Evolutionary conservation across 1,140 invertebrate species (phyloP).

Genomic region (Chrysomallon squamiferum): DNA sequence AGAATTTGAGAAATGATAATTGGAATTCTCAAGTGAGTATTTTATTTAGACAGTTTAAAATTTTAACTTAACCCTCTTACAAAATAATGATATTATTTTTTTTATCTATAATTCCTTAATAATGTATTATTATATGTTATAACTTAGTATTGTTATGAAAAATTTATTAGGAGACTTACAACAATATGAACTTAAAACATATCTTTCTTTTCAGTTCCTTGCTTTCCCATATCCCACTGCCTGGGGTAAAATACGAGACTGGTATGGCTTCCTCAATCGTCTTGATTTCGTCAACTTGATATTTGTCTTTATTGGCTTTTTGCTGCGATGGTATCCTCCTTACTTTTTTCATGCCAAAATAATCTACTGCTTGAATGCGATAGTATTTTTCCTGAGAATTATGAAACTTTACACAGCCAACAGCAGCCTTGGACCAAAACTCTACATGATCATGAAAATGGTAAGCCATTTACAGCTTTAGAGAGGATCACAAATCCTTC

Average conservation of each 20-base stretch:
- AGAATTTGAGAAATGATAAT: too few relatives aligned
- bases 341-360: conserved; percentile 37
- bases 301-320: conserved; percentile 48
- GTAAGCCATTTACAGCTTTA: conserved; percentile 36
- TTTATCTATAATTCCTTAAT: too few relatives aligned
- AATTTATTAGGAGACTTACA: too few relatives aligned
- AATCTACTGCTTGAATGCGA: conserved; percentile 50
- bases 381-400: conserved; percentile 57
- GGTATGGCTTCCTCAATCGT: conserved; percentile 49
- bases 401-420: conserved; percentile 55
- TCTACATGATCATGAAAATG: conserved; percentile 65
- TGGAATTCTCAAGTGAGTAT: too few relatives aligned
- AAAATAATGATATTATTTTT: too few relatives aligned
- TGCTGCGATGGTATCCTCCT: conserved; percentile 23
- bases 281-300: conserved; percentile 48
- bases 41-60: too few relatives aligned
- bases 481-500: too few relatives aligned
- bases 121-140: too few relatives aligned
- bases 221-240: conserved; percentile 45
- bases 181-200: too few relatives aligned
- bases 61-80: too few relatives aligned
- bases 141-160: too few relatives aligned
- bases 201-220: conserved; percentile 35
- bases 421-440: conserved; percentile 62
- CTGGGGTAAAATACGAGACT: conserved; percentile 45